phyloP scores from a whole-genome alignment of 2,113 vertebrate species.

The Lanius collurio region DNA sequence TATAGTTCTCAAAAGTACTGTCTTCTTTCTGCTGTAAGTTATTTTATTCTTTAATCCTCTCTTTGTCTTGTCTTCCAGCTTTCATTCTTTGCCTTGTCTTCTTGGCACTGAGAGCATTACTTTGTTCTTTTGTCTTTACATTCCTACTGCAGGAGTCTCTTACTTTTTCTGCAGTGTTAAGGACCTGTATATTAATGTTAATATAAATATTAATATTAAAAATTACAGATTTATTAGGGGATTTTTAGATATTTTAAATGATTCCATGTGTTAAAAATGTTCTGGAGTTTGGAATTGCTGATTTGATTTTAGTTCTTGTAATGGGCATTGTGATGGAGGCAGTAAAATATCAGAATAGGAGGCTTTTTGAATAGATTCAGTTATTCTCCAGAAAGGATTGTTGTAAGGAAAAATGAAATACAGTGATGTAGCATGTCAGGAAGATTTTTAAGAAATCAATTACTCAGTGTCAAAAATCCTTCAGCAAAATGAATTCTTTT shows the following conservation, averaged over 20 bases:
- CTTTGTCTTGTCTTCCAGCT: not conserved
- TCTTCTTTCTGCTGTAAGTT: not conserved
- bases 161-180: not conserved
- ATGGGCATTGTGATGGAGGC: not conserved
- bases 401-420: not conserved
- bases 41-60: not conserved
- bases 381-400: constrained; percentile 34
- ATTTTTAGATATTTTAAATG: not conserved
- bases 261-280: not conserved
- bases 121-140: not conserved
- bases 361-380: not conserved
- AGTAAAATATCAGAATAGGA: not conserved
- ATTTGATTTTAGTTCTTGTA: not conserved
- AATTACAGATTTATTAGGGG: not conserved
- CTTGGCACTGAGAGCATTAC: not conserved
- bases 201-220: not conserved
- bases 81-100: not conserved
- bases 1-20: not conserved
- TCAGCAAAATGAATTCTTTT: not conserved
- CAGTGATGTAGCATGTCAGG: not conserved
- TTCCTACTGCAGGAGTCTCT: not conserved
- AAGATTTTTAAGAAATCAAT: not conserved
- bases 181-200: not conserved
- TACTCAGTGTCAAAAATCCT: not conserved
- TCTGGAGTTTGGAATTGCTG: not conserved